Base-by-base conservation (phyloP, 2,888 invertebrate genomes). In the Nudaria mundana region DNA sequence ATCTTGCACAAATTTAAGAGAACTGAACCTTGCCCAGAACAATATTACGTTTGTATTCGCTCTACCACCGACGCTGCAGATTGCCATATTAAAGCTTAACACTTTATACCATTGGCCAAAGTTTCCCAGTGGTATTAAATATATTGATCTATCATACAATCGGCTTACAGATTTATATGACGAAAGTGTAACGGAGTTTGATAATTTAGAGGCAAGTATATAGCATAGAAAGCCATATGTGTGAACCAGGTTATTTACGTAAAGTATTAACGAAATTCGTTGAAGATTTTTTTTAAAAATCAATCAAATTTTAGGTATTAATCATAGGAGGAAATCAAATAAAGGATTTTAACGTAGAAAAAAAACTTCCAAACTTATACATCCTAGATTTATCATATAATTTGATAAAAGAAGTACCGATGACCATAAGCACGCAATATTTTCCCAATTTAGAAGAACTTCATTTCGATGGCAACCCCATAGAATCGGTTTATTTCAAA, bases 321-420 rank as follows among this genome's bases (percentile, higher is more conserved):
- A 84, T 79, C 46, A 71, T 89, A 7, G 87, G 83, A 6, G 83
- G 84, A 3, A 89, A 89, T 44, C 82, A 83, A 52, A 71, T 91
- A 46, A 80, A 78, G 47, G 75, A 78, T 6, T 66, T 91, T 14
- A 76, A 81, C 32, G 70, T 89, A n/a, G 62, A 77, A 16, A 81
- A 75, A 36, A 83, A 82, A 52, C 59, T 90, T 8, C 66, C 82
- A 0, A 80, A 76, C 28, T 68, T 91, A 0, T 78, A 74, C 55
- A 81, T 69, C 24, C 54, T 92, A 38, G 91, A 91, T 53, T 31
- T 91, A 14, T 90, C 91, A 0, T 81, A 83, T 54, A 92, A 91
- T 52, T 52, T 77, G 5, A 63, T 91, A 12, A 48, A 65, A 1
- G 76, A 72, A 37, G 71, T 92, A 44, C 91, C 91, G 2, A 72